These are phyloP conservation scores for Poeciliopsis turneri DNA, from an alignment of 2,797 vertebrate species.

Conservation along the genomic window DNA sequence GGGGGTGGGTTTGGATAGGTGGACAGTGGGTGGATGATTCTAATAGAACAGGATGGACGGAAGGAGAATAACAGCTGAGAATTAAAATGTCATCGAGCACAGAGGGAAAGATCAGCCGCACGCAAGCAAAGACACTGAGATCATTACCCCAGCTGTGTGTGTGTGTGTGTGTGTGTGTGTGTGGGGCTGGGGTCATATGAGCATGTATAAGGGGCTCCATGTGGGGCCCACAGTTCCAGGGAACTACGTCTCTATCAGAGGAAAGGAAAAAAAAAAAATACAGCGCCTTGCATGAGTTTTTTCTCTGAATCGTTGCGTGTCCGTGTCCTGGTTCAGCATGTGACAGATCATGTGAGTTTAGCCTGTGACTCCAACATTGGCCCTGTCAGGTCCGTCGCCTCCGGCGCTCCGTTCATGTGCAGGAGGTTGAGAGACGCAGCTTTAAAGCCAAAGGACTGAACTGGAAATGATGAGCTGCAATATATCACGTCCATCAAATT, in stretches of 20 bases:
- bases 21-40: conserved; percentile 33
- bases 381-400: conserved; percentile 28
- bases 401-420: neutral
- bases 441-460: neutral
- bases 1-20: conserved; percentile 2
- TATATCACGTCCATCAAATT: neutral
- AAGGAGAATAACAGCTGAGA: conserved; percentile 72
- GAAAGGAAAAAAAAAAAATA: neutral
- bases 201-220: conserved; percentile 11
- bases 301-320: neutral
- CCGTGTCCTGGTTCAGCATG: conserved; percentile 43
- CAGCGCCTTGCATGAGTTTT: conserved; percentile 14
- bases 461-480: neutral
- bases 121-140: conserved; percentile 63
- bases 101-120: conserved; percentile 62
- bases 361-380: conserved; percentile 64
- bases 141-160: conserved; percentile 32
- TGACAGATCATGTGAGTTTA: conserved; percentile 67
- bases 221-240: conserved; percentile 2
- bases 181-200: neutral
- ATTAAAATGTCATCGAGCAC: conserved; percentile 77
- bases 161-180: too few relatives aligned
- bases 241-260: conserved; percentile 15
- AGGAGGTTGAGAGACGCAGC: too few relatives aligned
- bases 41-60: conserved; percentile 68